Evolutionary conservation across 2,797 vertebrate genomes (phyloP), one percentile per base, ranked within the genome.

Genomic region (Bufotes viridis): DNA sequence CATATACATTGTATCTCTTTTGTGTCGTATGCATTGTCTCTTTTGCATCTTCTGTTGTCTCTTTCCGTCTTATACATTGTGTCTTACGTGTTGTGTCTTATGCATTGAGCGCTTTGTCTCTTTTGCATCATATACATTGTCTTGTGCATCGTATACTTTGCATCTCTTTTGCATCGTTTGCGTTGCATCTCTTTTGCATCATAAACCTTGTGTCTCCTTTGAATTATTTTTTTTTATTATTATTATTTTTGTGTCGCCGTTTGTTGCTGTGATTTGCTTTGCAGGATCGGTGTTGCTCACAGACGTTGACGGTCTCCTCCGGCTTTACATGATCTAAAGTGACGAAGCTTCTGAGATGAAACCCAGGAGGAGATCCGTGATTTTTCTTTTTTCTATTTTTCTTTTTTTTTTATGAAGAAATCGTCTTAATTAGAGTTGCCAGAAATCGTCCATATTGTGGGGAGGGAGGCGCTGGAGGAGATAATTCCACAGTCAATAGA

Each of bases 401-500:
- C 58, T 92, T 86, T 83, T 91, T 53, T 92, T 92, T 82, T 57
- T 90, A 90, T 91, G 83, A 95, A 90, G 89, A 74, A 91, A 84
- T 87, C 72, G 91, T 92, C 90, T 92, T 91, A 93, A 93, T 94
- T 92, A 93, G 83, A 87, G 85, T n/a, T 88, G 84, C 83, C 86
- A 89, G 85, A 82, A 91, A 86, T 57, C 42, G 80, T 3, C 67
- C 86, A 13, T 85, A 84, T 87, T 93, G 85, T 84, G 89, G 90
- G 87, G 91, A 85, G 14, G 90, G 81, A 90, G 78, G 89, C 10
- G 70, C n/a, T 76, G 88, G 63, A 90, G 75, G 10, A 61, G 69
- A 65, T 81, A 90, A 29, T 69, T 90, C 91, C 84, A 8, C 67
- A 91, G 82, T 78, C 86, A 90, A 93, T 53, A n/a, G 86, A 76